Evolutionary conservation across 2,113 vertebrate species (phyloP), one percentile per base, ranked within the genome.

Genomic region (Leucosticte australis): DNA sequence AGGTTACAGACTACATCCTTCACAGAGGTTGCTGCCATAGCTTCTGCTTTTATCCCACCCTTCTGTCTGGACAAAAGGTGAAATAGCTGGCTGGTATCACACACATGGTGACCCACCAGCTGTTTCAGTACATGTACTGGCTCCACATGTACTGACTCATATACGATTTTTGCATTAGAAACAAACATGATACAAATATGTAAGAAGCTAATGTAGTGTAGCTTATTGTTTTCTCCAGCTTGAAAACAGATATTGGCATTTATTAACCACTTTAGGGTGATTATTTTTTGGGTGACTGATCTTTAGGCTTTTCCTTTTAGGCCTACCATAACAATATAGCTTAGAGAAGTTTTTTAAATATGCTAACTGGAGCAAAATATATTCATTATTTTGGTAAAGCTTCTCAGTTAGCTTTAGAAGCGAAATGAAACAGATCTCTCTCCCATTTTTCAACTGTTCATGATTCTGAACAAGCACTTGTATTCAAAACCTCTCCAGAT

Each of bases 131-230:
- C 15, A 6, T 8, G 20, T 5, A 70, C 56, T 2, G 0, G 7
- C 14, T 70, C 46, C 52, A 49, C 1, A 0, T 14, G 8, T 23
- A 46, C 50, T 47, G 52, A 60, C 0, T 0, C 10, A 30, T 17
- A 0, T 3, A 77, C n/a, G 33, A 44, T 33, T 79, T 92, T 88
- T 90, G 35, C n/a, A 67, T 55, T 68, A 83, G 46, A 91, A 91
- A 64, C 12, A 35, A 24, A 21, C 23, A 60, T 6, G 9, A 52
- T 52, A 18, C 19, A 87, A 89, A 46, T 42, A 81, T 4, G 19
- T 49, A 56, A 80, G 31, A 83, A 89, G n/a, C 2, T 59, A 67
- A 21, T 16, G 35, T 5, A 74, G 18, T 23, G 11, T 33, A 60
- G 13, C 16, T 80, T 80, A 28, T 15, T 49, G 47, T 37, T 81